Evolutionary conservation across 2,113 vertebrate genomes (phyloP), one percentile per base, ranked within the genome.

Genomic region (Plecturocebus donacophilus): DNA sequence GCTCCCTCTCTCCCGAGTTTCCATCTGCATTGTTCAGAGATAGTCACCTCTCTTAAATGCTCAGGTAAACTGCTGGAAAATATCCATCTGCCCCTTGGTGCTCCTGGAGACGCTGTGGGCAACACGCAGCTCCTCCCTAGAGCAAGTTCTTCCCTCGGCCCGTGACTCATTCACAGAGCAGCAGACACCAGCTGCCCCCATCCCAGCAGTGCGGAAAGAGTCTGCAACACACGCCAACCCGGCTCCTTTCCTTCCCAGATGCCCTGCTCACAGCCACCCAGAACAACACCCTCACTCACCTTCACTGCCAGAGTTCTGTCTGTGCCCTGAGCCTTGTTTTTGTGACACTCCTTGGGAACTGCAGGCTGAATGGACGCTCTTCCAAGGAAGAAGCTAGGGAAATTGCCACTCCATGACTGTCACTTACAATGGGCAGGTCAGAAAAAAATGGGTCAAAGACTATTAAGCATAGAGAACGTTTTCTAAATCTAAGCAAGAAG

Each of bases 151-250:
- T 95, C 96, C 97, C 95, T 87, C 14, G 2, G 96, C 87, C 1
- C 0, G 3, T 98, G 97, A 98, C 95, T 98, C 97, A 98, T 14
- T 8, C 49, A 6, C 20, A 42, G 85, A 30, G 92, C 96, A 94
- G 92, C 90, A 64, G 66, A 70, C 54, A 79, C 83, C 94, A 25
- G 79, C 35, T 77, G 87, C 77, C 38, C 20, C 91, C 95, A 88
- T 96, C 94, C 52, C 42, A 32, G 35, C 38, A 30, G 91, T 73
- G 49, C 7, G 4, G 89, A 71, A 84, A 88, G 89, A 56, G 45
- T 90, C 75, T 32, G 35, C 0, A 84, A 56, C 40, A 23, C 71
- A 42, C 20, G 27, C 23, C 10, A 32, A 2, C 25, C 70, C 6
- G 30, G 38, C 56, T 38, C 79, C 90, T 87, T 70, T 73, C 84